phyloP scores from a whole-genome alignment of 2,113 vertebrate species.

The Chaetops frenatus region DNA sequence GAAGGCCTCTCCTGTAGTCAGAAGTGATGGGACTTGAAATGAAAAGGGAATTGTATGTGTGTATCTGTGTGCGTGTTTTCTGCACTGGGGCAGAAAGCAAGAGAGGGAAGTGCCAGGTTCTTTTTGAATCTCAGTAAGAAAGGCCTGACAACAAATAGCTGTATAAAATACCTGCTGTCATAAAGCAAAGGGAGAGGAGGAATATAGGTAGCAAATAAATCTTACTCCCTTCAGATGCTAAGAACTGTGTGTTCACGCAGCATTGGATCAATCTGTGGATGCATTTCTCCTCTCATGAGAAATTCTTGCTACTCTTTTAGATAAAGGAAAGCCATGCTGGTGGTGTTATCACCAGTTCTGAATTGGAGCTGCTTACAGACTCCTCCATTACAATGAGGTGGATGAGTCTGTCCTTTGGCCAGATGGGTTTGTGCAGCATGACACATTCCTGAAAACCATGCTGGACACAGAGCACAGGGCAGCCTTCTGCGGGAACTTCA shows the following conservation, averaged over 20 bases:
- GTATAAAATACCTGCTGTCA: not conserved
- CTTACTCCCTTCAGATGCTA: not conserved
- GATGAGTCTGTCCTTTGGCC: not conserved
- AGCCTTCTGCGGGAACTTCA: not conserved
- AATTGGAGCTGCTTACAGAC: not conserved
- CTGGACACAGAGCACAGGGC: not conserved
- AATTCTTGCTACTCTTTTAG: not conserved
- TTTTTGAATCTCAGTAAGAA: not conserved
- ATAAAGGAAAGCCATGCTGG: not conserved
- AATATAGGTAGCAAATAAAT: not conserved
- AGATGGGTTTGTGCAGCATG: not conserved
- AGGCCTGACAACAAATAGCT: not conserved
- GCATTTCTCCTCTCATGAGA: not conserved
- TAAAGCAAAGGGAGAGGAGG: not conserved
- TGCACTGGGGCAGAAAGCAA: not conserved
- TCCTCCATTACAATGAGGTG: accelerated
- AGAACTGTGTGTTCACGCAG: not conserved
- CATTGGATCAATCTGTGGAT: not conserved
- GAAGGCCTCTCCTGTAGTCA: not conserved
- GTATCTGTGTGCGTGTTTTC: not conserved
- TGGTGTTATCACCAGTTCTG: not conserved
- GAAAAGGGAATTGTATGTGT: not conserved
- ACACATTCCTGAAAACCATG: not conserved
- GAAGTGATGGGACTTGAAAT: not conserved
- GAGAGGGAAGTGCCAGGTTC: not conserved